Percentiles rank a stretch among this genome's conserved stretches.
Conservation (phyloP, 2,113 vertebrate species). For the human (Homo sapiens) region GRCh38 chr5:22816501-22817000, state of each 20-base stretch:
- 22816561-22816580: background rate
- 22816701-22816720: background rate
- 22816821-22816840: background rate
- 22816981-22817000: background rate
- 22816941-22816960: background rate
- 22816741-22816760: background rate
- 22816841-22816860: background rate
- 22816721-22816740: background rate
- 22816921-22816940: background rate
- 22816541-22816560: constrained; percentile 48
- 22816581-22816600: constrained; percentile 36
- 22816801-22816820: background rate
- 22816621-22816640: background rate
- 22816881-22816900: background rate
- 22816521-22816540: constrained; percentile 21
- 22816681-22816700: background rate
- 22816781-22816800: background rate
- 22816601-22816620: constrained; percentile 27
- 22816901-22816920: background rate
- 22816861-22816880: background rate
- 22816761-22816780: background rate
- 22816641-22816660: constrained; percentile 37
- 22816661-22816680: background rate
- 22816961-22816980: background rate
- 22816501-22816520: constrained; percentile 57